Percentiles rank a stretch among this genome's conserved stretches.
Conservation (phyloP, 2,888 invertebrate species). For the Drosophila setosimentum region DNA sequence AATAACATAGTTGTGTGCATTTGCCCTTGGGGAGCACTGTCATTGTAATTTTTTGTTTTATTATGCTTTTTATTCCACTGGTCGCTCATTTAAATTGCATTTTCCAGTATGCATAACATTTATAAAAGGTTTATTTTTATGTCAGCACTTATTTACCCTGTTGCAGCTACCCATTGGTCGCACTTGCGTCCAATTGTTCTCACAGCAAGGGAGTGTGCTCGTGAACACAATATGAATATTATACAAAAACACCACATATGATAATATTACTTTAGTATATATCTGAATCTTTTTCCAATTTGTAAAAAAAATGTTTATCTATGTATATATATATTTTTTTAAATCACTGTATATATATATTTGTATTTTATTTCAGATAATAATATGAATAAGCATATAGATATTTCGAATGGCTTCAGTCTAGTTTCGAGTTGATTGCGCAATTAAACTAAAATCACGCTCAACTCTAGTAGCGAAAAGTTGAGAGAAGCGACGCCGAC, state of each 20-base stretch:
- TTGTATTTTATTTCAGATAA: neutral
- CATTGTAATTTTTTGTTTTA: slow-evolving; percentile 60
- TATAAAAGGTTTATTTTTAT: slow-evolving; percentile 21
- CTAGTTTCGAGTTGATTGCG: neutral
- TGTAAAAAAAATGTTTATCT: no score
- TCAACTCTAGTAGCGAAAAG: neutral
- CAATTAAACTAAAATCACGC: neutral
- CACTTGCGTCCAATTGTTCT: neutral
- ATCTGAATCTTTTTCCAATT: neutral
- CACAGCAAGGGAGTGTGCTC: no score
- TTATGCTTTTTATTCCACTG: slow-evolving; percentile 70
- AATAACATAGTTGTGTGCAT: slow-evolving; percentile 52
- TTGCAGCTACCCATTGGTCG: neutral
- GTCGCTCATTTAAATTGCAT: slow-evolving; percentile 72
- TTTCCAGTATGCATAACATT: slow-evolving; percentile 36
- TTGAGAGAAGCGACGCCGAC: neutral
- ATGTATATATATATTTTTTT: no score
- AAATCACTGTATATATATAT: neutral
- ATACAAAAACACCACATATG: neutral
- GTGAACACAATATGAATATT: neutral
- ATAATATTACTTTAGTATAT: neutral
- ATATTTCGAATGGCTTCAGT: neutral
- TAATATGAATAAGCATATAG: neutral
- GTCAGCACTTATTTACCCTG: slow-evolving; percentile 13
- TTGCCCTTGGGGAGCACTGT: slow-evolving; percentile 12